Conservation (phyloP, 2,888 invertebrate genomes). For the Chaitophorus viminalis region DNA sequence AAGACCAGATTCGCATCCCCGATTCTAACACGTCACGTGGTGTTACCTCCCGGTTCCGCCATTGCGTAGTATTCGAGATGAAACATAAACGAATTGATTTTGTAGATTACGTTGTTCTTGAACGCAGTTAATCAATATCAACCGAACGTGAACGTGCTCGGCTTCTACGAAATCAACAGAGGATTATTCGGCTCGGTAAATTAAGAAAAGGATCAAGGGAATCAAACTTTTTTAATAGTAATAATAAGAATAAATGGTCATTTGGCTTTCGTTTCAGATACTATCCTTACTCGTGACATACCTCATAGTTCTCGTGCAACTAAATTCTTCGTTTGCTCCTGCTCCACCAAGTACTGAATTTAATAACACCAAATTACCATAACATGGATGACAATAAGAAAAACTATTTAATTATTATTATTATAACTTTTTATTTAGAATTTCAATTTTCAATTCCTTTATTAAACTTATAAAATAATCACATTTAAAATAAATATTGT, state of each 20-base stretch:
- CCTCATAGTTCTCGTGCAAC: constrained; percentile 34
- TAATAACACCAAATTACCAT: background rate
- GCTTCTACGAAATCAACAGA: constrained; percentile 32
- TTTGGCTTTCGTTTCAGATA: constrained; percentile 33
- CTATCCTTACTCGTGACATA: constrained; percentile 41
- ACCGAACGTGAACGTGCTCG: background rate
- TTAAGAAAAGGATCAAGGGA: background rate
- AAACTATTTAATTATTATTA: background rate
- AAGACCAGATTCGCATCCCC: too few species aligned
- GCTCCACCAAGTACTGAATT: background rate
- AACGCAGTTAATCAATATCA: constrained; percentile 26
- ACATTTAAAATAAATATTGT: constrained; percentile 56
- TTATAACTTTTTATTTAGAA: constrained; percentile 36
- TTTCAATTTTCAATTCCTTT: constrained; percentile 50
- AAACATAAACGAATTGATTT: background rate
- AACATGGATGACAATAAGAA: background rate
- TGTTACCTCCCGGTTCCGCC: too few species aligned
- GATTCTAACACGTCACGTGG: too few species aligned
- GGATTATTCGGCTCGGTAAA: constrained; percentile 41
- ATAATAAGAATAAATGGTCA: too few species aligned
- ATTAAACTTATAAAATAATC: constrained; percentile 49
- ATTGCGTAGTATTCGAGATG: too few species aligned
- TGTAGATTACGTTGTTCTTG: constrained; percentile 21
- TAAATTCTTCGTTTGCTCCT: constrained; percentile 23
- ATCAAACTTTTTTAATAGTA: background rate